These are phyloP conservation scores for Barnardius zonarius DNA, from an alignment of 2,113 vertebrate species.

Conservation along the genomic window DNA sequence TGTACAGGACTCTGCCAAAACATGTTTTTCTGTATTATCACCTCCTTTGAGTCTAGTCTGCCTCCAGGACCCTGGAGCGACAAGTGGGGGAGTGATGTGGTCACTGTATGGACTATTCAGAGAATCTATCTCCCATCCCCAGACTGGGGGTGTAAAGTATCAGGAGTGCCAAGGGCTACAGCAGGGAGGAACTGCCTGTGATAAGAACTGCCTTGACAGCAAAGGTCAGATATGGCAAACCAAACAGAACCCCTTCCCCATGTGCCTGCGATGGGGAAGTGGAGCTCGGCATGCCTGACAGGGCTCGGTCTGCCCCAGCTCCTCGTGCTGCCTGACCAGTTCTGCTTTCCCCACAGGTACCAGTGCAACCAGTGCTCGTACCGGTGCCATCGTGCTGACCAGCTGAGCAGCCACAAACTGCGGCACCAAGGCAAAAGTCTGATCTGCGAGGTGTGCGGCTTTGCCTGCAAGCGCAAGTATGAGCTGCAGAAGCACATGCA, in stretches of 20 bases:
- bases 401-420: slow-evolving; percentile 96
- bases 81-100: accelerated
- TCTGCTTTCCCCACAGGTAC: slow-evolving; percentile 76
- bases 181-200: background rate
- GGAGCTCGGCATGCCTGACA: background rate
- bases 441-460: slow-evolving; percentile 95
- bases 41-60: background rate
- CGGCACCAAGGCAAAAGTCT: slow-evolving; percentile 92
- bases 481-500: slow-evolving; percentile 94
- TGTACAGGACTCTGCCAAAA: background rate
- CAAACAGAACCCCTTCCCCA: accelerated
- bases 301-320: background rate
- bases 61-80: background rate
- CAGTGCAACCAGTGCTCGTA: slow-evolving; percentile 92
- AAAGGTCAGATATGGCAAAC: background rate
- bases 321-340: accelerated
- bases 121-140: background rate
- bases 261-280: background rate
- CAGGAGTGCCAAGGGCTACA: background rate
- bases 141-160: background rate
- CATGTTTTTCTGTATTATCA: background rate
- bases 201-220: background rate
- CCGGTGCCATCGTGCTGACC: slow-evolving; percentile 92
- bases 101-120: background rate
- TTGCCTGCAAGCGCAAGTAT: slow-evolving; percentile 91